phyloP scores from a whole-genome alignment of 92 coral and sea anemone genomes.

The Epizoanthus scotinus region DNA sequence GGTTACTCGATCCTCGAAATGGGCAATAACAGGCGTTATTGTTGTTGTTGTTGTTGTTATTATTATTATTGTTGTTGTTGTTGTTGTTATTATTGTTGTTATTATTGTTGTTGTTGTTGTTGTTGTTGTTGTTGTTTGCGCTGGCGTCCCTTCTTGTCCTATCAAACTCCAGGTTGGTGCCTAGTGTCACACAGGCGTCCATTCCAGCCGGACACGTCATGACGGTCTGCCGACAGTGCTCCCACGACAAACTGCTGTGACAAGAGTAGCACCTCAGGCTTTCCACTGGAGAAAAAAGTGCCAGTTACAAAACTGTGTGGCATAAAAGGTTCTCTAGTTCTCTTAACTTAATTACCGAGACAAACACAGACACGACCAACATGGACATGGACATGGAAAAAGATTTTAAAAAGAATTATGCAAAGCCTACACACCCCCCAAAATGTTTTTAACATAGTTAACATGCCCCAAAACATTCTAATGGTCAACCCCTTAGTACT shows the following conservation, averaged over 20 bases:
- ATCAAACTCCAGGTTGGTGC: background rate
- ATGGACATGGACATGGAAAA: too few relatives aligned
- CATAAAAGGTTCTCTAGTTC: background rate
- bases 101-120: slow-evolving; percentile 23
- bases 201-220: slow-evolving; percentile 25
- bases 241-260: slow-evolving; percentile 23
- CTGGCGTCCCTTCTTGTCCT: background rate
- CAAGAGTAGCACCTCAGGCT: slow-evolving; percentile 28
- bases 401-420: too few relatives aligned
- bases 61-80: background rate
- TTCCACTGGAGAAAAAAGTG: background rate
- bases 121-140: slow-evolving; percentile 36
- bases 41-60: slow-evolving; percentile 20
- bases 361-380: too few relatives aligned
- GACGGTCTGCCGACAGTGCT: slow-evolving; percentile 2
- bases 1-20: slow-evolving; percentile 14
- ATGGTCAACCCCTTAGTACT: too few relatives aligned
- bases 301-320: background rate
- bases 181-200: slow-evolving; percentile 31
- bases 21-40: slow-evolving; percentile 15
- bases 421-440: too few relatives aligned
- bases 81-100: slow-evolving; percentile 29
- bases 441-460: too few relatives aligned
- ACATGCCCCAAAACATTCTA: too few relatives aligned
- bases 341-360: background rate